Evolutionary conservation across 2,113 vertebrate genomes (phyloP).

Genomic region (Boleophthalmus pectinirostris): DNA sequence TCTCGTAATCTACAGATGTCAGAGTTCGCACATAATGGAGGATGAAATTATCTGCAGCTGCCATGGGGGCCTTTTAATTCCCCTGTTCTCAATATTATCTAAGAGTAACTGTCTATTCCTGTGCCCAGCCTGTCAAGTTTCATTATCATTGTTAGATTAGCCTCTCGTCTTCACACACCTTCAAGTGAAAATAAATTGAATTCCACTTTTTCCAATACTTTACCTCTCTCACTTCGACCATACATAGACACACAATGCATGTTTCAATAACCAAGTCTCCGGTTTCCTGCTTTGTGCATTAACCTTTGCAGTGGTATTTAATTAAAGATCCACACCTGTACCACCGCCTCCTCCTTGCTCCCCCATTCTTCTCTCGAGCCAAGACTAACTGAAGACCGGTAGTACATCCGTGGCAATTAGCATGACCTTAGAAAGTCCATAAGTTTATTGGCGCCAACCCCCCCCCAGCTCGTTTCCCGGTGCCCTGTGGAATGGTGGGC

Average conservation of each 20-base stretch:
- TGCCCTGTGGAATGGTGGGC: conserved; percentile 48
- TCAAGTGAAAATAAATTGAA: conserved; percentile 29
- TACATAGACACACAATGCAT: conserved; percentile 34
- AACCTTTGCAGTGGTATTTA: conserved; percentile 82
- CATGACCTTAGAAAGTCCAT: conserved; percentile 78
- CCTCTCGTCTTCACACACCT: conserved; percentile 13
- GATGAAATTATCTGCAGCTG: conserved; percentile 33
- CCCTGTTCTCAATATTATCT: conserved; percentile 6
- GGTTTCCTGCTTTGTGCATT: conserved; percentile 69
- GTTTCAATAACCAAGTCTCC: conserved; percentile 62
- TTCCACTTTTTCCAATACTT: background rate
- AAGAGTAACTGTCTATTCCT: conserved; percentile 22
- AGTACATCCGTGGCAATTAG: conserved; percentile 75
- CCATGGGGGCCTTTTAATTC: conserved; percentile 11
- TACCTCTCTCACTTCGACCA: background rate
- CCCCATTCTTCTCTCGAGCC: conserved; percentile 34
- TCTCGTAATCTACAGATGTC: conserved; percentile 30
- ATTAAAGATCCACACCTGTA: conserved; percentile 81
- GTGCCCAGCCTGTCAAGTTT: conserved; percentile 20
- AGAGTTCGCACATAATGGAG: conserved; percentile 29
- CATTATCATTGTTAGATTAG: conserved; percentile 20
- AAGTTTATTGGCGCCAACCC: conserved; percentile 38
- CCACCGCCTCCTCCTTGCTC: conserved; percentile 26
- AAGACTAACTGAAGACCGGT: conserved; percentile 60
- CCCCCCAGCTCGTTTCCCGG: conserved; percentile 32